Percentiles rank a stretch among this genome's conserved stretches.
Evolutionary conservation across 2,113 vertebrate genomes (phyloP).

Genomic region (Podarcis cretensis): DNA sequence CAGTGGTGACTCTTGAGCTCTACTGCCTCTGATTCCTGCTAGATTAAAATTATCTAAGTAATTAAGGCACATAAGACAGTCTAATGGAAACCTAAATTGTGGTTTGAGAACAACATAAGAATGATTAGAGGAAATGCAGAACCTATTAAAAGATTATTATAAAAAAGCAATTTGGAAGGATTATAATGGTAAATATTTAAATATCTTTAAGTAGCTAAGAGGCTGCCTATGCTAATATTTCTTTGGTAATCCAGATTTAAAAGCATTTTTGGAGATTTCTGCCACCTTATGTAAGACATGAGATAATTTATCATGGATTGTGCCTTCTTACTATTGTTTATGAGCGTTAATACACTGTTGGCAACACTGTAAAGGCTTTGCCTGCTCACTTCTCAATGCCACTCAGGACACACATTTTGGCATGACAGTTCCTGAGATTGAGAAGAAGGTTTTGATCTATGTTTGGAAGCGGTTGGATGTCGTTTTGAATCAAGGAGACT

Average conservation of each 20-base stretch:
- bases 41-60: constrained; percentile 51
- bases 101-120: constrained; percentile 17
- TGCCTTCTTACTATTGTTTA: neutral
- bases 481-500: too few relatives aligned
- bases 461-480: too few relatives aligned
- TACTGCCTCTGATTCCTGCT: neutral
- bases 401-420: neutral
- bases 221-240: neutral
- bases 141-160: constrained; percentile 43
- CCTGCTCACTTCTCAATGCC: neutral
- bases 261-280: constrained; percentile 18
- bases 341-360: neutral
- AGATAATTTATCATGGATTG: neutral
- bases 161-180: constrained; percentile 35
- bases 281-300: neutral
- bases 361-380: neutral
- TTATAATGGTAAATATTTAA: constrained; percentile 57
- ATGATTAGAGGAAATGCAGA: constrained; percentile 38
- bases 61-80: constrained; percentile 50
- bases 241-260: constrained; percentile 46
- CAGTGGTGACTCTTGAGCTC: constrained; percentile 26
- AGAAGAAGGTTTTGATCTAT: too few relatives aligned
- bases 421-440: neutral
- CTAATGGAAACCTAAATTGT: constrained; percentile 50
- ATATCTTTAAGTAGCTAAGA: constrained; percentile 46